These are phyloP conservation scores for Scatophagus argus DNA, from an alignment of 2,113 vertebrate species.

Conservation along the genomic window DNA sequence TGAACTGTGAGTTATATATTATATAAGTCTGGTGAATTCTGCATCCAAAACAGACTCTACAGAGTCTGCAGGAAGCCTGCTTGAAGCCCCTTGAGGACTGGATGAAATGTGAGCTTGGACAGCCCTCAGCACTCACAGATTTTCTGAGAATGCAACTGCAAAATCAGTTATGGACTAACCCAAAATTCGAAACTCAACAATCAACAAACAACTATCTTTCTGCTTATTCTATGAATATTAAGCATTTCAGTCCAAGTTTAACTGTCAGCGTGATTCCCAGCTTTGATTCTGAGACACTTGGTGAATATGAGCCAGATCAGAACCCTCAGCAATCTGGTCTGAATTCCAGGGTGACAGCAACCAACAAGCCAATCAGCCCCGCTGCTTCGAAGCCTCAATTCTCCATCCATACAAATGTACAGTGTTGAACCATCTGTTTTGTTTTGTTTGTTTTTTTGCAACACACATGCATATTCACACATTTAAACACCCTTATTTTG, in stretches of 20 bases:
- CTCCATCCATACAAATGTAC: constrained; percentile 8
- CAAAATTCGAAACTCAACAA: too few relatives aligned
- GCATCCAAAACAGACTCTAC: too few relatives aligned
- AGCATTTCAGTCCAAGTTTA: neutral
- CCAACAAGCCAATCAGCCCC: constrained; percentile 5
- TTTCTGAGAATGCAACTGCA: too few relatives aligned
- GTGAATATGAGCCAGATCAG: neutral
- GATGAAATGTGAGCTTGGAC: too few relatives aligned
- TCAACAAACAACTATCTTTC: too few relatives aligned
- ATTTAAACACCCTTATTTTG: constrained; percentile 17
- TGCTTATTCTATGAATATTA: neutral
- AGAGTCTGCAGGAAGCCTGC: too few relatives aligned
- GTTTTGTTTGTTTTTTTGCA: neutral
- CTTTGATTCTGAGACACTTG: neutral
- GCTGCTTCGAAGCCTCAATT: neutral
- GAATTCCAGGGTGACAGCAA: constrained; percentile 51
- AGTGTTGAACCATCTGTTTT: neutral
- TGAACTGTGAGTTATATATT: too few relatives aligned
- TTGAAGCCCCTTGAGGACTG: too few relatives aligned
- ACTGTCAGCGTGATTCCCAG: neutral
- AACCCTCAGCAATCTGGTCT: constrained; percentile 21
- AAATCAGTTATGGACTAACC: too few relatives aligned
- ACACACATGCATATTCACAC: constrained; percentile 15
- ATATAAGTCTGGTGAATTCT: too few relatives aligned
- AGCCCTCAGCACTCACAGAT: too few relatives aligned